These are phyloP conservation scores for Todus mexicanus DNA, from an alignment of 2,797 vertebrate species.

Conservation along the genomic window DNA sequence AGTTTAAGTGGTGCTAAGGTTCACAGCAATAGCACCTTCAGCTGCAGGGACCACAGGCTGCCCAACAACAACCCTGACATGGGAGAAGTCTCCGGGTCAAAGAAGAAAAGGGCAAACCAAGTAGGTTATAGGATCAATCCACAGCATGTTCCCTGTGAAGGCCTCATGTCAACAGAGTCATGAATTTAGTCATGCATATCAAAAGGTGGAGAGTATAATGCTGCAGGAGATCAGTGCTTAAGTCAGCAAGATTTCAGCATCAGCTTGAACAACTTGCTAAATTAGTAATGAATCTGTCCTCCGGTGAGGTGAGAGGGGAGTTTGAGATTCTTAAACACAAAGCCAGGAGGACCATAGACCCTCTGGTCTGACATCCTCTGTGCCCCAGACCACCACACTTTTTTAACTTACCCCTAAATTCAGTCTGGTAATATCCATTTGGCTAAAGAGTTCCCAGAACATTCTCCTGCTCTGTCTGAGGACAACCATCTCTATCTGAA, in stretches of 20 bases:
- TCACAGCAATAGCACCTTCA: background rate
- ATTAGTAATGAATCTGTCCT: background rate
- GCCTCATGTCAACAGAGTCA: background rate
- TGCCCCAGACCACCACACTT: background rate
- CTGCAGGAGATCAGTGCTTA: background rate
- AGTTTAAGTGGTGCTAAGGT: background rate
- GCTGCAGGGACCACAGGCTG: background rate
- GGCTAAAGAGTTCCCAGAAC: background rate
- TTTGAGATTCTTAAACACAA: background rate
- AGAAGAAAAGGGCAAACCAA: background rate
- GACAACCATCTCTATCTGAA: background rate
- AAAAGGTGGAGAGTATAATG: background rate
- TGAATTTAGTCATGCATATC: background rate
- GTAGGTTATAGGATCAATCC: background rate
- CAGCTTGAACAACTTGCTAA: background rate
- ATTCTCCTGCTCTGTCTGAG: background rate
- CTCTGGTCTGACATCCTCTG: background rate
- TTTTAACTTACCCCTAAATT: background rate
- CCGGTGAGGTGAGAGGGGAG: background rate
- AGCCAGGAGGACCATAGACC: background rate
- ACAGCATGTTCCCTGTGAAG: background rate
- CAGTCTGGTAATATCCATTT: background rate
- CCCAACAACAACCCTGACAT: background rate
- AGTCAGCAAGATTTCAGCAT: background rate
- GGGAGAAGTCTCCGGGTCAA: background rate